phyloP scores from a whole-genome alignment of 2,888 invertebrate genomes.

The Eupithecia inturbata region DNA sequence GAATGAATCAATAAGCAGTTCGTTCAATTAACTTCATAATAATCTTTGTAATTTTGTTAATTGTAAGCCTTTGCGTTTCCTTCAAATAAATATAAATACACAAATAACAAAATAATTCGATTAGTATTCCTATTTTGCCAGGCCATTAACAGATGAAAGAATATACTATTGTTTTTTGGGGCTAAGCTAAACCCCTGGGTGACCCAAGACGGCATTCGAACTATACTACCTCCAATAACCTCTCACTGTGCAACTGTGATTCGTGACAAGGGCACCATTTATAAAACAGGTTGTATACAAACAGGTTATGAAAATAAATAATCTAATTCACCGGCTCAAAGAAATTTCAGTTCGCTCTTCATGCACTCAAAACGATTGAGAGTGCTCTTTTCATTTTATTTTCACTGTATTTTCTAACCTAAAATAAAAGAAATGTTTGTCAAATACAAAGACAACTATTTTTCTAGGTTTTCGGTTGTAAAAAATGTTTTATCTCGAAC shows the following conservation, averaged over 20 bases:
- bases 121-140: neutral
- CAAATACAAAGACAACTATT: neutral
- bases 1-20: too few relatives aligned
- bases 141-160: too few relatives aligned
- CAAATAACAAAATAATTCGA: too few relatives aligned
- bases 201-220: neutral
- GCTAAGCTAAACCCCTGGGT: neutral
- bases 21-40: too few relatives aligned
- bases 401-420: neutral
- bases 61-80: too few relatives aligned
- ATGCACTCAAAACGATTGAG: slow-evolving; percentile 15
- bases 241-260: neutral
- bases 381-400: slow-evolving; percentile 1
- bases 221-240: neutral
- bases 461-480: neutral
- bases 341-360: slow-evolving; percentile 14
- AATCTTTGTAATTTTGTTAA: too few relatives aligned
- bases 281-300: neutral
- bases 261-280: neutral
- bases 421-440: neutral
- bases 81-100: too few relatives aligned
- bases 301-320: slow-evolving; percentile 63
- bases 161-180: too few relatives aligned
- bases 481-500: neutral
- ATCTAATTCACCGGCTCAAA: slow-evolving; percentile 55